Percentiles rank a stretch among this genome's conserved stretches.
phyloP scores from a whole-genome alignment of 2,888 invertebrate genomes.

The Andrena trimmerana region DNA sequence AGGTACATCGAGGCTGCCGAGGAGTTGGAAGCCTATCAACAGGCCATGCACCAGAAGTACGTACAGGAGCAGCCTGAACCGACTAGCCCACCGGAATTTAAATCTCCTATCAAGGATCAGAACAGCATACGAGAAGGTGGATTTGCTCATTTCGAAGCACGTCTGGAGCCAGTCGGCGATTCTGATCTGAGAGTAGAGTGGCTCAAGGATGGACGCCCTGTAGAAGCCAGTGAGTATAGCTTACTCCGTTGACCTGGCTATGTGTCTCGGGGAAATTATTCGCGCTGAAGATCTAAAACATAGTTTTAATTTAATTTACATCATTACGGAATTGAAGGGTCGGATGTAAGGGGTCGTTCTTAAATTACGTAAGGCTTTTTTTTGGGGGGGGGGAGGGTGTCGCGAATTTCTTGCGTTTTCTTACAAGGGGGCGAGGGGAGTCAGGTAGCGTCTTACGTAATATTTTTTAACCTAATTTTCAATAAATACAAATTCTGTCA shows the following conservation, averaged over 20 bases:
- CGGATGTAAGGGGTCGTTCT: too few species aligned
- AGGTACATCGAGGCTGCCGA: slow-evolving; percentile 96
- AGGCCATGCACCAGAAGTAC: slow-evolving; percentile 92
- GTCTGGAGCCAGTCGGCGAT: slow-evolving; percentile 97
- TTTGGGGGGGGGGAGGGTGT: too few species aligned
- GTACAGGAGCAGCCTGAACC: slow-evolving; percentile 93
- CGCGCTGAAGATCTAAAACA: too few species aligned
- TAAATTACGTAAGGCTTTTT: too few species aligned
- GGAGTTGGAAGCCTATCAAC: slow-evolving; percentile 95
- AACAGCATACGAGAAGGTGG: slow-evolving; percentile 95
- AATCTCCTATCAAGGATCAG: slow-evolving; percentile 95
- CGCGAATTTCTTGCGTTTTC: too few species aligned
- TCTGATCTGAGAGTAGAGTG: slow-evolving; percentile 96
- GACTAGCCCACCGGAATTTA: slow-evolving; percentile 93
- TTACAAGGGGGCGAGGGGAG: too few species aligned
- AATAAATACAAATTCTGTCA: too few species aligned
- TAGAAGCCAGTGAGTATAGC: slow-evolving; percentile 91
- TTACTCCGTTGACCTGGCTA: neutral
- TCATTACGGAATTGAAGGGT: neutral
- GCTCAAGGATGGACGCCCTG: slow-evolving; percentile 95
- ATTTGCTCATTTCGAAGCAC: slow-evolving; percentile 97
- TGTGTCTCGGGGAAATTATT: too few species aligned
- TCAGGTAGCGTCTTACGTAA: too few species aligned
- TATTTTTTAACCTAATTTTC: too few species aligned
- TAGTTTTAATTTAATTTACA: too few species aligned